Evolutionary conservation across 2,113 vertebrate genomes (phyloP).

Genomic region (Cyprinodon tularosa): DNA sequence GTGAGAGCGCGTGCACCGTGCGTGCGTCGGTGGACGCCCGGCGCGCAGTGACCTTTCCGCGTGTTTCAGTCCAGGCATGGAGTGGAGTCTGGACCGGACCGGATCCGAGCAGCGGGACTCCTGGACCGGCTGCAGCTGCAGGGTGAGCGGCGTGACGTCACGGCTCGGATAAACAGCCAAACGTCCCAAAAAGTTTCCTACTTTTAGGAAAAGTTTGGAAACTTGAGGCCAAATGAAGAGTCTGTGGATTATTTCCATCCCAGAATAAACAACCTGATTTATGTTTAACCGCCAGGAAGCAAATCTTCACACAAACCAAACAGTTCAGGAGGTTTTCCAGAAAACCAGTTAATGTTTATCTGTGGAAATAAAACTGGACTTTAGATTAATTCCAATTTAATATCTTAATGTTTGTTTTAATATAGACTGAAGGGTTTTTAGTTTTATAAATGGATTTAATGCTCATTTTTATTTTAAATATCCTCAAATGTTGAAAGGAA

Average conservation of each 20-base stretch:
- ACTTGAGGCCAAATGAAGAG: no score
- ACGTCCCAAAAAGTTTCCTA: no score
- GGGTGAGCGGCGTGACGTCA: slow-evolving; percentile 39
- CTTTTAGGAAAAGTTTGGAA: no score
- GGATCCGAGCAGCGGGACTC: slow-evolving; percentile 71
- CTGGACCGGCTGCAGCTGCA: slow-evolving; percentile 62
- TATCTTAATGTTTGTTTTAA: no score
- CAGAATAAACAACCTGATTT: not conserved
- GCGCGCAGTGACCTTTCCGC: not conserved
- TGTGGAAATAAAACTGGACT: not conserved
- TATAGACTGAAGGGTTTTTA: no score
- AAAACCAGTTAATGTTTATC: not conserved
- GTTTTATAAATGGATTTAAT: no score
- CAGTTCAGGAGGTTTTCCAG: not conserved
- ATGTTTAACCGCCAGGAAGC: not conserved
- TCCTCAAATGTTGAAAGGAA: no score
- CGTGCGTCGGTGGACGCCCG: not conserved
- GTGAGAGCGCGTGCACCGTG: slow-evolving; percentile 45
- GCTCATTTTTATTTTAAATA: no score
- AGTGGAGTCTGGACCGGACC: slow-evolving; percentile 73
- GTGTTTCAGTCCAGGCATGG: slow-evolving; percentile 64
- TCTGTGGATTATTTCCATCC: no score
- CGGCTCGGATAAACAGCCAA: no score
- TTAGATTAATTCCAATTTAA: not conserved
- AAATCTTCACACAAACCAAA: not conserved